Percentiles rank a stretch among this genome's conserved stretches.
Conservation (phyloP, 2,797 vertebrate species). For the Alcedo quadribrachys region DNA sequence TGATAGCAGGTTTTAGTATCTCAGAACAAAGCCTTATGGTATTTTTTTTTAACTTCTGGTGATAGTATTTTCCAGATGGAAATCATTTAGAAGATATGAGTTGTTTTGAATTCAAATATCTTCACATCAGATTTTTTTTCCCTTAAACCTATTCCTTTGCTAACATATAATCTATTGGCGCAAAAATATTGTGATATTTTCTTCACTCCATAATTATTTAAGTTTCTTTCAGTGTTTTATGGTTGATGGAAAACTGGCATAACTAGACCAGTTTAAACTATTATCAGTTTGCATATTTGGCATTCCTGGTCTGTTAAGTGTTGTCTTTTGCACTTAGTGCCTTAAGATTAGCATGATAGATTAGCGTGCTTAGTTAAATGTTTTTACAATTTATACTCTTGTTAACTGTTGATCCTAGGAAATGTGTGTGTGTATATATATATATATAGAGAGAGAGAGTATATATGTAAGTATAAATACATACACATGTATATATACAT, state of each 20-base stretch:
- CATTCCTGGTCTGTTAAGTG: constrained; percentile 38
- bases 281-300: constrained; percentile 39
- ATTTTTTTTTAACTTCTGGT: neutral
- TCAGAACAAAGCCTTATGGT: neutral
- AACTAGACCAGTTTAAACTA: neutral
- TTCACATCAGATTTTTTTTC: neutral
- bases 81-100: neutral
- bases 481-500: no score
- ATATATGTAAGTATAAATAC: no score
- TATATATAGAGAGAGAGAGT: no score
- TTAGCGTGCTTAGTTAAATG: neutral
- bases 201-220: neutral
- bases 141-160: neutral
- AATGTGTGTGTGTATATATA: neutral
- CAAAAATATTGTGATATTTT: neutral
- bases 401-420: constrained; percentile 20
- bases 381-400: constrained; percentile 30
- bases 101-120: neutral
- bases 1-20: neutral
- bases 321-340: constrained; percentile 35
- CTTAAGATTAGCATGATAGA: constrained; percentile 62
- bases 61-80: neutral
- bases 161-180: neutral
- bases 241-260: constrained; percentile 40
- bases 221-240: neutral